Conservation (phyloP, 2,113 vertebrate genomes). For the Chiloscyllium plagiosum region DNA sequence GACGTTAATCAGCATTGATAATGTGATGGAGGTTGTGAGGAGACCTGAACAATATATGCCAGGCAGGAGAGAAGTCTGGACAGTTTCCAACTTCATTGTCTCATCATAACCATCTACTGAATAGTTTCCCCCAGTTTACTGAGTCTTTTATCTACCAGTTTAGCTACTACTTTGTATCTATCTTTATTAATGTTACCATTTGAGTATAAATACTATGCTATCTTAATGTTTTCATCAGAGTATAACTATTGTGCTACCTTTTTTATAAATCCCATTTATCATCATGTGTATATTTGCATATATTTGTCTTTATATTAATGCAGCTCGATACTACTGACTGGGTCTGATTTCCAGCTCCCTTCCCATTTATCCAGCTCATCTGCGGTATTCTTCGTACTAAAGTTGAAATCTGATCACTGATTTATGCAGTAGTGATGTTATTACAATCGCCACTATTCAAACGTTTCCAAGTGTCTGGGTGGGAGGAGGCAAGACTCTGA, state of each 20-base stretch:
- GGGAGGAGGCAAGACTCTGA: conserved; percentile 6
- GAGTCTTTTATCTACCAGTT: no score
- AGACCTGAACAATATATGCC: background rate
- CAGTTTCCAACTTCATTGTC: background rate
- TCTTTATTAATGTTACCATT: background rate
- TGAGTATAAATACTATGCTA: background rate
- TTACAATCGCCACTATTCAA: conserved; percentile 28
- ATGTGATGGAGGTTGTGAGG: no score
- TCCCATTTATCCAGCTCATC: background rate
- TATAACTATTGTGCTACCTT: background rate
- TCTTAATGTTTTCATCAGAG: background rate
- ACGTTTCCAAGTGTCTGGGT: conserved; percentile 13
- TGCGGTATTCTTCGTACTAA: background rate
- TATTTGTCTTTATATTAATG: background rate
- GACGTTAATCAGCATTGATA: no score
- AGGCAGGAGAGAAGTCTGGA: background rate
- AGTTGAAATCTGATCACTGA: conserved; percentile 26
- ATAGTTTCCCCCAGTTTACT: background rate
- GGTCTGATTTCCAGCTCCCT: background rate
- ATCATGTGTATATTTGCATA: background rate
- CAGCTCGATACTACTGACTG: background rate
- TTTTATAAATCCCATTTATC: background rate
- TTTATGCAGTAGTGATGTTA: background rate
- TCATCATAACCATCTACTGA: background rate
- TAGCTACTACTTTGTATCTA: background rate